phyloP scores from a whole-genome alignment of 2,888 invertebrate genomes.

The Plemyria rubiginata region DNA sequence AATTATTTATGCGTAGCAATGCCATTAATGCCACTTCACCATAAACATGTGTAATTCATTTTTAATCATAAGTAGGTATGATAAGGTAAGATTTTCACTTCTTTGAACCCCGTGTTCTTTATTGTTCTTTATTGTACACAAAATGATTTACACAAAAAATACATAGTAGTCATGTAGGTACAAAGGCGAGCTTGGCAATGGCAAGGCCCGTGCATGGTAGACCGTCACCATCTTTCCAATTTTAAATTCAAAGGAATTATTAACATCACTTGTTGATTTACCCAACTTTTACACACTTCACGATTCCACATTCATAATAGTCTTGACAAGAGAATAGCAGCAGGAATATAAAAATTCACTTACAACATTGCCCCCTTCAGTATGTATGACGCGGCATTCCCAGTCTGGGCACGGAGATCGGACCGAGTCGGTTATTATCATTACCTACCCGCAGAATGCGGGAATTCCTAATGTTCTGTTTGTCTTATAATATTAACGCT shows the following conservation, averaged over 20 bases:
- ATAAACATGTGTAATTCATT: no score
- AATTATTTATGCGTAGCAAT: no score
- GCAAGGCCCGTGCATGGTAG: no score
- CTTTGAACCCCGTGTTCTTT: no score
- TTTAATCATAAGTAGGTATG: no score
- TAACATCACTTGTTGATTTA: conserved; percentile 24
- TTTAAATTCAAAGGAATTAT: no score
- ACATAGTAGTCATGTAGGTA: no score
- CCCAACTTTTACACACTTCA: conserved; percentile 27
- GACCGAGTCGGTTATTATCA: conserved; percentile 47
- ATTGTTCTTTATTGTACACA: no score
- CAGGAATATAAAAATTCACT: conserved; percentile 47
- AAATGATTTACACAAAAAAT: no score
- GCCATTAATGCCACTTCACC: no score
- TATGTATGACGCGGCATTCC: conserved; percentile 50
- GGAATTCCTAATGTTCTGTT: conserved; percentile 45
- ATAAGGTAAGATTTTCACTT: no score
- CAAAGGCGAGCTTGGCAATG: no score
- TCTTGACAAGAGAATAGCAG: conserved; percentile 35
- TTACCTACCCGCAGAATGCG: conserved; percentile 45
- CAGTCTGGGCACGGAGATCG: conserved; percentile 48
- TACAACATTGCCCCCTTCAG: conserved; percentile 46
- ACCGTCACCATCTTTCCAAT: background rate
- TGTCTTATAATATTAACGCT: conserved; percentile 45
- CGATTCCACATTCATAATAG: conserved; percentile 29